These are phyloP conservation scores for Myrmecobius fasciatus DNA, from an alignment of 2,113 vertebrate genomes.

Conservation along the genomic window DNA sequence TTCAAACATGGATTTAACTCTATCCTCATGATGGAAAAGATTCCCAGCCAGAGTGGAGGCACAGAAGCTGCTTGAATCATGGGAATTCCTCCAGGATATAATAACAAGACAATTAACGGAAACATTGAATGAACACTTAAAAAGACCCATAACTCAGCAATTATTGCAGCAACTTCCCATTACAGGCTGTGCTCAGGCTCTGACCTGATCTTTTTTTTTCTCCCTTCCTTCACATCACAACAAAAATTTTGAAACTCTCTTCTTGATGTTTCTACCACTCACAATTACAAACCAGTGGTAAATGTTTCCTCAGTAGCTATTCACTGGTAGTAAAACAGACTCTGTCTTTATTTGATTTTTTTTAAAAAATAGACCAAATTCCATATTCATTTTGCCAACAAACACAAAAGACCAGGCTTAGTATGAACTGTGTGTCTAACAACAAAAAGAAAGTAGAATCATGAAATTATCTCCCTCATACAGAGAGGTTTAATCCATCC, in stretches of 20 bases:
- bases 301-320: background rate
- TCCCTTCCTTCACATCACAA: background rate
- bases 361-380: conserved; percentile 33
- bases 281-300: background rate
- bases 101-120: background rate
- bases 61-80: background rate
- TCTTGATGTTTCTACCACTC: conserved; percentile 39
- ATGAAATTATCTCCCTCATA: background rate
- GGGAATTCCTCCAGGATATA: conserved; percentile 31
- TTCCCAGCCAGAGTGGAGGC: background rate
- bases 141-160: background rate
- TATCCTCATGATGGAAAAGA: background rate
- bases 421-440: conserved; percentile 11
- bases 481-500: background rate
- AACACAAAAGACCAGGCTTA: background rate
- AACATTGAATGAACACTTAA: background rate
- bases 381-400: background rate
- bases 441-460: conserved; percentile 7
- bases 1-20: conserved; percentile 7
- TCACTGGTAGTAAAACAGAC: conserved; percentile 7
- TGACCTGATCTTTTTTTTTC: conserved; percentile 18
- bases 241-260: conserved; percentile 45
- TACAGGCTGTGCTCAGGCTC: conserved; percentile 17
- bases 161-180: background rate
- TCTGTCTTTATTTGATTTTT: conserved; percentile 34